Evolutionary conservation across 2,888 invertebrate genomes (phyloP), one percentile per base, ranked within the genome.

Genomic region (Oxytorus armatus): DNA sequence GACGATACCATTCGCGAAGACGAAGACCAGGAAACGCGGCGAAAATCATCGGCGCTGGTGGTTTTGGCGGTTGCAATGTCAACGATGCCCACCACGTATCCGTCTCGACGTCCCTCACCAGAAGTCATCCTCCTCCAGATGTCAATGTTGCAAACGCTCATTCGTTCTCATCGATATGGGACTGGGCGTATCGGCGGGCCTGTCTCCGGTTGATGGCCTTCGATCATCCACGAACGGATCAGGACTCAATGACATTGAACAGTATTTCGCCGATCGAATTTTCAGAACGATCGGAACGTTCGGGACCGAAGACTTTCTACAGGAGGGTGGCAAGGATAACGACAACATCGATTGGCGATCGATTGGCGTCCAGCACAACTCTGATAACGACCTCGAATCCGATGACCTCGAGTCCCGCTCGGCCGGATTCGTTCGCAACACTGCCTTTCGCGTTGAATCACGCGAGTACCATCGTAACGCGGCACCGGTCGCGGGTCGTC

Each of bases 401-500:
- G 47, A 75, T 59, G 65, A 72, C 33, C 53, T 65, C 18, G 53
- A 70, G 65, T 53, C 66, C 39, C n/a, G n/a, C n/a, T 16, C 66
- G 25, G 44, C 36, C 36, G 66, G 66, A 72, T 36, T 76, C 75
- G 68, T 55, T 77, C 66, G 74, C 76, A 80, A 79, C 80, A 83
- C 82, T 83, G 80, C 82, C 83, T 81, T 82, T 59, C 77, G 78
- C 75, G 75, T 76, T 77, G 47, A 55, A 79, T 63, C 83, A 77
- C 82, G 70, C 74, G 77, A 81, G 53, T 79, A 63, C 79, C 78
- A 78, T 66, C 73, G 79, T n/a, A n/a, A n/a, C 73, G 82, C 84
- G 79, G 63, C 72, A 72, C 81, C 74, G 92, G 87, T 92, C 83
- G 92, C 91, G 92, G 92, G 92, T 92, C 90, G 92, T 92, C 92